Percentiles rank a stretch among this genome's conserved stretches.
These are phyloP conservation scores for Synanthedon myopaeformis DNA, from an alignment of 2,888 invertebrate species.

Conservation along the genomic window DNA sequence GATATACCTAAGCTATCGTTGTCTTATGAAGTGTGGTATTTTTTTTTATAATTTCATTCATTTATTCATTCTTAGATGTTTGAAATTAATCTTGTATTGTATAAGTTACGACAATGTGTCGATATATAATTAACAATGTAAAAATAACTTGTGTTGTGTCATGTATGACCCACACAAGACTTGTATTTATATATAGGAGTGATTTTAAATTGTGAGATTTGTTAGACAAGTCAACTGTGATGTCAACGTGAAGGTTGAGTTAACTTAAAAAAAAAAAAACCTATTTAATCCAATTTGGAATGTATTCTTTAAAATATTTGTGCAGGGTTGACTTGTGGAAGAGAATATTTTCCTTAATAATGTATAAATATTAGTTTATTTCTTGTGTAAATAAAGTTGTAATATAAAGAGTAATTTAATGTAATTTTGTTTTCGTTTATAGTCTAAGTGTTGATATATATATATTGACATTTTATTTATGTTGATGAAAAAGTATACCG, in stretches of 20 bases:
- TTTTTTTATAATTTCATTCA: neutral
- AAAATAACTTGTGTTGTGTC: no score
- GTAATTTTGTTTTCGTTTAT: constrained; percentile 32
- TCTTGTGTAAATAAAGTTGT: constrained; percentile 37
- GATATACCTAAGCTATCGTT: neutral
- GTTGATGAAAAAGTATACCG: constrained; percentile 18
- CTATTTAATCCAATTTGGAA: no score
- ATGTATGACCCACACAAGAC: no score
- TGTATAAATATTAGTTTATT: constrained; percentile 7
- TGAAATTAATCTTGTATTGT: no score
- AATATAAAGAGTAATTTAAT: constrained; percentile 22
- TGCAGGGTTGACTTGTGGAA: neutral
- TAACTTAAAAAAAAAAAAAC: no score
- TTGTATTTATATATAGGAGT: no score
- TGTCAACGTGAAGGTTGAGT: no score
- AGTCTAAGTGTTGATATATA: constrained; percentile 42
- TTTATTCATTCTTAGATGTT: no score
- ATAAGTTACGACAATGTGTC: no score
- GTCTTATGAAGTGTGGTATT: neutral
- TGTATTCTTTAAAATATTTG: no score
- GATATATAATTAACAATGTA: no score
- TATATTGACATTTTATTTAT: constrained; percentile 50
- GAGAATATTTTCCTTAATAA: neutral
- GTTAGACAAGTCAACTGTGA: neutral
- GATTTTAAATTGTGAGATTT: neutral